Evolutionary conservation across 2,888 invertebrate species (phyloP), one percentile per base, ranked within the genome.

Genomic region (Mesorhabditis spiculigera): DNA sequence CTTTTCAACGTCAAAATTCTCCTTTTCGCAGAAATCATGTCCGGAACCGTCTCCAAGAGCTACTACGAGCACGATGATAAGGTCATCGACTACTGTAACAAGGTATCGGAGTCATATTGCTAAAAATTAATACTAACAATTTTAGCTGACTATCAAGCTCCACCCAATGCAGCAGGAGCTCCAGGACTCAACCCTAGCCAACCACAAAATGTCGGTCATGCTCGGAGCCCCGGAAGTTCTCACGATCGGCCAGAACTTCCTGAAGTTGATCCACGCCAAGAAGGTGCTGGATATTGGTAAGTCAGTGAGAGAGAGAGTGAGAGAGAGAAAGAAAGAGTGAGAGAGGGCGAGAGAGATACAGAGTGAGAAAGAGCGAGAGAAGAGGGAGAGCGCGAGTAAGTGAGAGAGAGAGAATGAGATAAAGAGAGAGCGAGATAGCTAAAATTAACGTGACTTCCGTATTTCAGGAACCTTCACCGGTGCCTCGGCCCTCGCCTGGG

Each of bases 401-500:
- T n/a, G n/a, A n/a, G n/a, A n/a, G n/a, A n/a, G n/a, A n/a, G n/a
- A n/a, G n/a, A n/a, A n/a, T n/a, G n/a, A n/a, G n/a, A n/a, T n/a
- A n/a, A n/a, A n/a, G n/a, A n/a, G n/a, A n/a, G n/a, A n/a, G n/a
- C n/a, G n/a, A n/a, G n/a, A n/a, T n/a, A n/a, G n/a, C n/a, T n/a
- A n/a, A n/a, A n/a, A n/a, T n/a, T n/a, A n/a, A n/a, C n/a, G n/a
- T n/a, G n/a, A n/a, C n/a, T n/a, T n/a, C n/a, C n/a, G n/a, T n/a
- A n/a, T n/a, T n/a, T n/a, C 65, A 73, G 73, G 79, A 6, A 81
- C 81, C 4, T 88, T 84, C 78, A 88, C 88, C 5, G 88, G 88
- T 4, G 85, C 84, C 69, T 86, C 86, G 41, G 79, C 87, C 0
- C 76, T 88, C 65, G 80, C 86, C 0, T 86, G 86, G 75, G 88